These are phyloP conservation scores for Pseudomyrmex concolor DNA, from an alignment of 1,140 invertebrate genomes.

Conservation along the genomic window DNA sequence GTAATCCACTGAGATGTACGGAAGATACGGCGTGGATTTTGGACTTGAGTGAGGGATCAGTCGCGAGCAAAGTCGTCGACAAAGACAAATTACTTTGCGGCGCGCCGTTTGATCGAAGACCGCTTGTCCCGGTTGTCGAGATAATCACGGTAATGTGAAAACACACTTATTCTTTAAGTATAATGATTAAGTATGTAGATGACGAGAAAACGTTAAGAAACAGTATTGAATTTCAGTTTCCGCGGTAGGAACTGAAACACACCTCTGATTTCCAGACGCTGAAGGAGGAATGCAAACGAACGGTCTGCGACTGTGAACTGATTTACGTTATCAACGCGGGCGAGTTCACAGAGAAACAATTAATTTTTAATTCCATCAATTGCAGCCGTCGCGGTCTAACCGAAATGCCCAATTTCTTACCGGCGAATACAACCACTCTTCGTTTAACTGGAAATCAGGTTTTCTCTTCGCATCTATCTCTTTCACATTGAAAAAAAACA, in stretches of 20 bases:
- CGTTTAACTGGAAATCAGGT: slow-evolving; percentile 86
- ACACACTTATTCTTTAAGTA: neutral
- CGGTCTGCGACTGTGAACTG: slow-evolving; percentile 81
- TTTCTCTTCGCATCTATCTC: neutral
- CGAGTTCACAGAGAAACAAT: slow-evolving; percentile 79
- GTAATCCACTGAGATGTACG: slow-evolving; percentile 87
- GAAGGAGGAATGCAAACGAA: slow-evolving; percentile 76
- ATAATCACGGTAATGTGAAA: slow-evolving; percentile 84
- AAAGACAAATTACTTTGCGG: slow-evolving; percentile 84
- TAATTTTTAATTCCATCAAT: slow-evolving; percentile 85
- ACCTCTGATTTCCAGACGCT: slow-evolving; percentile 73
- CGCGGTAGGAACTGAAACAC: neutral
- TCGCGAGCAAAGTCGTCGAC: slow-evolving; percentile 83
- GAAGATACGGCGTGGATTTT: slow-evolving; percentile 86
- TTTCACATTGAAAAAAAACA: neutral
- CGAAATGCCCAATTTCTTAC: slow-evolving; percentile 85
- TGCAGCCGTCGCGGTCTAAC: slow-evolving; percentile 85
- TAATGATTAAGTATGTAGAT: slow-evolving; percentile 38
- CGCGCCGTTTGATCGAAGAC: slow-evolving; percentile 84
- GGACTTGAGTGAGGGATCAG: slow-evolving; percentile 78
- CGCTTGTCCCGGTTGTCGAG: slow-evolving; percentile 85
- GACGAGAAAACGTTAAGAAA: neutral
- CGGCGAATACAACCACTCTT: slow-evolving; percentile 86
- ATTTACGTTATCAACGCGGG: slow-evolving; percentile 82
- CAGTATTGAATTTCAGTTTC: neutral